Evolutionary conservation across 2,888 invertebrate species (phyloP).

Genomic region (Acrobasis consociella): DNA sequence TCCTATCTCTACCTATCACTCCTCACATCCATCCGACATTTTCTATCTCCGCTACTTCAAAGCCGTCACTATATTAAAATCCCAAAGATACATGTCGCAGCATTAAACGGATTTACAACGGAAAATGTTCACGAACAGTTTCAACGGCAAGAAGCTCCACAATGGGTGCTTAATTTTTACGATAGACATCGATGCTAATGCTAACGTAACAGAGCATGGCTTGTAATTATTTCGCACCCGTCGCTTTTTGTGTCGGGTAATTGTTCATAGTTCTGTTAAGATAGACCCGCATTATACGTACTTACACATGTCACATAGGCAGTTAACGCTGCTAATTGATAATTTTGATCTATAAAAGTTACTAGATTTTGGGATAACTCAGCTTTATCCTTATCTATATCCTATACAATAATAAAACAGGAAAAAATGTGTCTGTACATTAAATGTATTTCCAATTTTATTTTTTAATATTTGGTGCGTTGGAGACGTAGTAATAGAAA

Average conservation of each 20-base stretch:
- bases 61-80: slow-evolving; percentile 11
- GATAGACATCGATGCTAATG: slow-evolving; percentile 33
- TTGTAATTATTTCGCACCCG: slow-evolving; percentile 52
- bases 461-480: no score
- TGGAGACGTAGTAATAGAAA: no score
- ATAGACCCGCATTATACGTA: neutral
- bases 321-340: neutral
- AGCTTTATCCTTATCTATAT: no score
- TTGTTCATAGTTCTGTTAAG: slow-evolving; percentile 26
- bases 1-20: no score
- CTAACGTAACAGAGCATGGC: slow-evolving; percentile 40
- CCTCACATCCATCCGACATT: no score
- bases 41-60: no score
- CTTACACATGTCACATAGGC: neutral
- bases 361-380: neutral
- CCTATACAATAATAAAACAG: no score
- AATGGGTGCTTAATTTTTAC: slow-evolving; percentile 23
- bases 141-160: slow-evolving; percentile 11
- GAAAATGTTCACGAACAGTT: slow-evolving; percentile 7
- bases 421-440: no score
- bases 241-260: slow-evolving; percentile 31
- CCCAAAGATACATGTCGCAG: slow-evolving; percentile 2
- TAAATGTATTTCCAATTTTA: no score
- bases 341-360: neutral
- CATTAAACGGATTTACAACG: slow-evolving; percentile 2